Conservation (phyloP, 2,113 vertebrate genomes). For the Sphaerodactylus townsendi region DNA sequence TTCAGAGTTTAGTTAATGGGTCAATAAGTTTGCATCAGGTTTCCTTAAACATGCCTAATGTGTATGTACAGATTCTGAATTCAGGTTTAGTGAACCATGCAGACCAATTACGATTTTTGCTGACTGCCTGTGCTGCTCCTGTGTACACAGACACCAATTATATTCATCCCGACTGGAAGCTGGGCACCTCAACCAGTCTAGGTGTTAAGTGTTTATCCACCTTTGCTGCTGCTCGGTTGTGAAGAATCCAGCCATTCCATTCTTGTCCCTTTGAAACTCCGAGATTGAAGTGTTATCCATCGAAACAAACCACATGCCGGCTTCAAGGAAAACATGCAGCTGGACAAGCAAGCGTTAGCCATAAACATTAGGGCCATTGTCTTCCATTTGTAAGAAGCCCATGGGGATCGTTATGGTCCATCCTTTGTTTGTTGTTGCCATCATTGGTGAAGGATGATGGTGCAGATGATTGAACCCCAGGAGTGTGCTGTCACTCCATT, state of each 20-base stretch:
- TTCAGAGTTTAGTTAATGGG: not conserved
- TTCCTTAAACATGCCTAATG: not conserved
- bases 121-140: not conserved
- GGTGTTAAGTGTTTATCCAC: not conserved
- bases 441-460: not conserved
- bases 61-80: not conserved
- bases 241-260: not conserved
- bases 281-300: rapidly evolving
- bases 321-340: not conserved
- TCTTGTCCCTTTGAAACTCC: constrained; percentile 4
- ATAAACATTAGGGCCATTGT: constrained; percentile 34
- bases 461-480: constrained; percentile 63
- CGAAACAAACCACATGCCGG: not conserved
- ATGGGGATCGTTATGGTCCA: not conserved
- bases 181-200: not conserved
- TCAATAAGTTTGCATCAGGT: not conserved
- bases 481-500: constrained; percentile 53
- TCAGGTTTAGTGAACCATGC: not conserved
- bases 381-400: constrained; percentile 46
- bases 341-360: not conserved
- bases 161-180: not conserved
- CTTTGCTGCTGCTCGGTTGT: not conserved
- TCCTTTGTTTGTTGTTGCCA: not conserved
- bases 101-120: not conserved
- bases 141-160: not conserved